These are phyloP conservation scores for Melanerpes formicivorus DNA, from an alignment of 2,113 vertebrate genomes.

Conservation along the genomic window DNA sequence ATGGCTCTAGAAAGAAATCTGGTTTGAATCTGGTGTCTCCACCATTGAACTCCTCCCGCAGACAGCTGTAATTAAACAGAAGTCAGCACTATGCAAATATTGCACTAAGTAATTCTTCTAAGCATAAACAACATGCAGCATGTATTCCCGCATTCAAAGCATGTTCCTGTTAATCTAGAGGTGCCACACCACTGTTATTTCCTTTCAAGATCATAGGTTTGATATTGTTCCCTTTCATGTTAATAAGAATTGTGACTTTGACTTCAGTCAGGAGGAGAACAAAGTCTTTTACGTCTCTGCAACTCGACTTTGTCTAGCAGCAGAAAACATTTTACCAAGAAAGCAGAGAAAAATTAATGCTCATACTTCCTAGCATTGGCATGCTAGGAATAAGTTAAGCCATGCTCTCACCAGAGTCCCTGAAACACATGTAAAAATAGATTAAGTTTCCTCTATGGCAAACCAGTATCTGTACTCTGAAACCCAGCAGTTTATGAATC, in stretches of 20 bases:
- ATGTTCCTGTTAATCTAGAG: neutral
- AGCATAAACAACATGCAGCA: neutral
- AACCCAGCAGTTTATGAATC: neutral
- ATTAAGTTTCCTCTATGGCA: neutral
- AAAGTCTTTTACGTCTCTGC: neutral
- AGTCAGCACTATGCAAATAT: slow-evolving; percentile 24
- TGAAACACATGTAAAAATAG: neutral
- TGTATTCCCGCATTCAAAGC: neutral
- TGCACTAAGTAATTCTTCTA: slow-evolving; percentile 24
- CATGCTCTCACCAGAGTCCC: neutral
- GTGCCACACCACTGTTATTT: neutral
- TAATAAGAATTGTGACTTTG: neutral
- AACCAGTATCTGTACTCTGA: neutral
- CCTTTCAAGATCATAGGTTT: slow-evolving; percentile 7
- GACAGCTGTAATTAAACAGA: slow-evolving; percentile 53
- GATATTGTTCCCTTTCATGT: slow-evolving; percentile 26
- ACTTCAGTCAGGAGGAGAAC: neutral
- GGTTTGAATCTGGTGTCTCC: neutral
- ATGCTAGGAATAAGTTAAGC: neutral
- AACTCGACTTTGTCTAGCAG: neutral
- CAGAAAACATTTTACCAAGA: neutral
- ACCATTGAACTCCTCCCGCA: neutral
- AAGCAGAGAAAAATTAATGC: neutral
- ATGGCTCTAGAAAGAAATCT: neutral
- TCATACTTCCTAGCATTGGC: neutral